Conservation (phyloP, 2,113 vertebrate species). For the Shinisaurus crocodilurus region DNA sequence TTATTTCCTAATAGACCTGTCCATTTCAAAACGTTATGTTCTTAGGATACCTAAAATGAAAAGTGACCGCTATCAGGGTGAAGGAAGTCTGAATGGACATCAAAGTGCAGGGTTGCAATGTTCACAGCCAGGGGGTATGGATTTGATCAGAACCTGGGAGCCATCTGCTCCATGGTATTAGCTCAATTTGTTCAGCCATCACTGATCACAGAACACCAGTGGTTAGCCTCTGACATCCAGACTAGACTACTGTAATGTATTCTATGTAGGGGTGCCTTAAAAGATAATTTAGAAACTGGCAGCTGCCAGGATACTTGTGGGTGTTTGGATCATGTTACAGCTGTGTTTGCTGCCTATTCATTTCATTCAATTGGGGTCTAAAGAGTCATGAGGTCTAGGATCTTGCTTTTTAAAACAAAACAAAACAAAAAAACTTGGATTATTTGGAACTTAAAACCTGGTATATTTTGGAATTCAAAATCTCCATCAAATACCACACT, state of each 20-base stretch:
- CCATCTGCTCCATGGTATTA: background rate
- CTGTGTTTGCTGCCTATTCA: background rate
- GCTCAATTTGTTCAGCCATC: no score
- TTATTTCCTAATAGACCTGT: background rate
- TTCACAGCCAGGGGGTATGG: constrained; percentile 20
- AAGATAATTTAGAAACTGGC: no score
- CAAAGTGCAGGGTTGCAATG: constrained; percentile 9
- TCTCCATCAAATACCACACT: background rate
- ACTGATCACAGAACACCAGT: no score
- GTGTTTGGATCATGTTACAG: background rate
- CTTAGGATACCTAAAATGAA: constrained; percentile 10
- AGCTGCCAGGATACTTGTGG: no score
- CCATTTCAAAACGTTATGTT: constrained; percentile 35
- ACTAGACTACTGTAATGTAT: no score
- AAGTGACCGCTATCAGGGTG: constrained; percentile 19
- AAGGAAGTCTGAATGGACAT: constrained; percentile 32
- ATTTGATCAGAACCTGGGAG: constrained; percentile 23
- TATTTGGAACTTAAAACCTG: background rate
- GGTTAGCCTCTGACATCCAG: no score
- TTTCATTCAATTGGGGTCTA: background rate
- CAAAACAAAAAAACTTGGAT: background rate
- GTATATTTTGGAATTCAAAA: background rate
- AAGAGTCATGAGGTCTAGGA: background rate
- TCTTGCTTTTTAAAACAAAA: background rate
- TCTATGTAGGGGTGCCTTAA: no score